Evolutionary conservation across 2,113 vertebrate species (phyloP), one percentile per base, ranked within the genome.

Genomic region (Saccopteryx leptura): DNA sequence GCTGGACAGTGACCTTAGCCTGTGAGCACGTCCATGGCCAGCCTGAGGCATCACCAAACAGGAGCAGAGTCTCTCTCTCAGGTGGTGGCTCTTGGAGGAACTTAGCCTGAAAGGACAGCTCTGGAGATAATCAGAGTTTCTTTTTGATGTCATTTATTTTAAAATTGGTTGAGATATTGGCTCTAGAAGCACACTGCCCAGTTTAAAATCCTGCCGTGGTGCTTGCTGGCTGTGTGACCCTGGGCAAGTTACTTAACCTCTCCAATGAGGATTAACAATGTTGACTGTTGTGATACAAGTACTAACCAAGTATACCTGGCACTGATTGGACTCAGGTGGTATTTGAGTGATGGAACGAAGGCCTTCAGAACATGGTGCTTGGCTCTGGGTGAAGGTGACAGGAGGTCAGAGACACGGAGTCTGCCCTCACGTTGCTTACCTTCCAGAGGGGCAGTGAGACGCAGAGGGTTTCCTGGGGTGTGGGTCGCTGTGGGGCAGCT

Each of bases 241-340:
- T 11, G 12, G 52, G 68, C 24, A 23, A 11, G 8, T 58, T 23
- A 3, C 26, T 66, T 54, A 9, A 2, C 19, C 24, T 3, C 2
- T 58, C 1, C 2, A 3, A 2, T 1, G 56, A 87, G 56, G 54
- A 48, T 0, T 0, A 0, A 1, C 14, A 60, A 50, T 12, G 13
- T 18, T 7, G 23, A 26, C 56, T 76, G 2, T 33, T 1, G 26
- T 28, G 26, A 12, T 5, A 13, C 10, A 54, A 11, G 26, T 31
- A 2, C 33, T 19, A 54, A 4, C 7, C 63, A 69, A 18, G 79
- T 21, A 0, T 11, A 3, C 19, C n/a, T 5, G 0, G 17, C 39
- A 8, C 15, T 3, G 5, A 3, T 5, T 1, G 31, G 52, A 23
- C 31, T 2, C 50, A 33, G 54, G 76, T 19, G 17, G 0, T 17